Evolutionary conservation across 2,888 invertebrate species (phyloP).

Genomic region (Dynastes grantii): DNA sequence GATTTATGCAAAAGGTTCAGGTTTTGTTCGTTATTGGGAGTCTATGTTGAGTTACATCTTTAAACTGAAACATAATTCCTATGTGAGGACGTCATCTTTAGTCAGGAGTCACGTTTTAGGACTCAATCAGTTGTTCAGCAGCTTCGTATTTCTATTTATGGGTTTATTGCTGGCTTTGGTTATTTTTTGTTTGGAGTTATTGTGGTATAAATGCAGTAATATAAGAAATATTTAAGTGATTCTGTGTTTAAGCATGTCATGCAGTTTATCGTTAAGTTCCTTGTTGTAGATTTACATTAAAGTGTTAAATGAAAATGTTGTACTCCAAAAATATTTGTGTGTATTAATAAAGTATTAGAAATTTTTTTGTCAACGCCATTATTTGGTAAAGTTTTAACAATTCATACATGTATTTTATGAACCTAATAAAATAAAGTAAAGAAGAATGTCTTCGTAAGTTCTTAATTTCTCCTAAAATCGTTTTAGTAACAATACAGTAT

Average conservation of each 20-base stretch:
- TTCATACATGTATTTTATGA: no score
- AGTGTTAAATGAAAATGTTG: no score
- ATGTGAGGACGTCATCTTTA: neutral
- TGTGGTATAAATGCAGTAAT: constrained; percentile 8
- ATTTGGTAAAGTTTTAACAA: no score
- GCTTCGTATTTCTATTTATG: constrained; percentile 17
- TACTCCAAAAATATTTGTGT: no score
- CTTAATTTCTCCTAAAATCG: no score
- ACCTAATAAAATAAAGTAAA: no score
- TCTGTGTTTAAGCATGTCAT: neutral
- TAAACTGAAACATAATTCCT: constrained; percentile 31
- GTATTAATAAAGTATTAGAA: no score
- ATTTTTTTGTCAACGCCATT: no score
- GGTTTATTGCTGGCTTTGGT: constrained; percentile 19
- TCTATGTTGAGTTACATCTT: constrained; percentile 6
- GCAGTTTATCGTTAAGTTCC: neutral
- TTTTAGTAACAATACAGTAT: no score
- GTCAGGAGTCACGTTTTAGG: neutral
- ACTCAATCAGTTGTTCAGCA: neutral
- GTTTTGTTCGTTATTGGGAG: constrained; percentile 36
- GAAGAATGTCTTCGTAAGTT: no score
- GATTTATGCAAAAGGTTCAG: neutral
- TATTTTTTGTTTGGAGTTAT: constrained; percentile 25
- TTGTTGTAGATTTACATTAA: no score
- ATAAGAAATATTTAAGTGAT: neutral